A percentile compares a stretch with the other conserved stretches of the same genome.
phyloP scores from a whole-genome alignment of 2,888 invertebrate species.

The Agrotis exclamationis region DNA sequence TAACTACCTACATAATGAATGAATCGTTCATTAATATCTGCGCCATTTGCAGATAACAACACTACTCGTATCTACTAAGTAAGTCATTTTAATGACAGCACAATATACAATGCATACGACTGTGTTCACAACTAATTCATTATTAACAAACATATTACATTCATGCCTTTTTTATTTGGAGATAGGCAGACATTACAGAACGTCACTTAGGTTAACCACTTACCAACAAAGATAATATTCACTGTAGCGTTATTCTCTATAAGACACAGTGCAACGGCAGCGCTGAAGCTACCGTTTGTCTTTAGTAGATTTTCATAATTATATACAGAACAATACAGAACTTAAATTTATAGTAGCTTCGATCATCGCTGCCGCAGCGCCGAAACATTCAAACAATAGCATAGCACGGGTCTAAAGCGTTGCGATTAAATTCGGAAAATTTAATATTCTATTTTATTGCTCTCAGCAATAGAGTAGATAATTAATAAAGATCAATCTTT shows the following conservation, averaged over 20 bases:
- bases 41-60: slow-evolving; percentile 13
- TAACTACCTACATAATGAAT: slow-evolving; percentile 30
- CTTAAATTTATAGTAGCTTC: too few relatives aligned
- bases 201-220: background rate
- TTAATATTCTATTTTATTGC: too few relatives aligned
- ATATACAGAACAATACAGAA: too few relatives aligned
- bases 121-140: background rate
- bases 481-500: too few relatives aligned
- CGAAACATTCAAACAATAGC: too few relatives aligned
- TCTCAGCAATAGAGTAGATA: too few relatives aligned
- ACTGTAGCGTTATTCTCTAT: background rate
- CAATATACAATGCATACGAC: slow-evolving; percentile 25
- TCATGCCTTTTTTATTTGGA: background rate
- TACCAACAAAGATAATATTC: background rate
- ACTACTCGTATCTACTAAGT: slow-evolving; percentile 22
- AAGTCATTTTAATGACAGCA: slow-evolving; percentile 28
- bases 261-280: too few relatives aligned
- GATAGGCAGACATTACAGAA: background rate
- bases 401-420: too few relatives aligned
- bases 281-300: too few relatives aligned
- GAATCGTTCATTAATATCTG: slow-evolving; percentile 43
- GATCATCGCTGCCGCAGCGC: too few relatives aligned
- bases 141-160: background rate
- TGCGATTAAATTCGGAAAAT: too few relatives aligned
- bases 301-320: too few relatives aligned